Evolutionary conservation across 2,797 vertebrate genomes (phyloP).

Genomic region (Megaceryle alcyon): DNA sequence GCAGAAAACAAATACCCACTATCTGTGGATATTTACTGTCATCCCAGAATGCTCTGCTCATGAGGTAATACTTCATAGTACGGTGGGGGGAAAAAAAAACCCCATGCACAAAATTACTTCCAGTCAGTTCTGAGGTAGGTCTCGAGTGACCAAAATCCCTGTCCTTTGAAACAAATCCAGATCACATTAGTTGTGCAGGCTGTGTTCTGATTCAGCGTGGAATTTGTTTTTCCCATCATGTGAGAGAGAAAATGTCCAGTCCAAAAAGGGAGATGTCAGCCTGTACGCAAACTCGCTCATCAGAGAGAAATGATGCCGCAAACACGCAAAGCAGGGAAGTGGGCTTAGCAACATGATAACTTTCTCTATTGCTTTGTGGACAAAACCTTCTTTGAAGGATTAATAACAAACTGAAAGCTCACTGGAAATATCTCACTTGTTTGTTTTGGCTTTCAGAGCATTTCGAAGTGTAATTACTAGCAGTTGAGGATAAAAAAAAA

Average conservation of each 20-base stretch:
- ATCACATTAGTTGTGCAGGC: neutral
- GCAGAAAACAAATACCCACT: neutral
- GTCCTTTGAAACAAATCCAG: neutral
- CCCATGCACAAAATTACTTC: neutral
- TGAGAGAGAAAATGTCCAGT: neutral
- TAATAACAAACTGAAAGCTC: slow-evolving; percentile 9
- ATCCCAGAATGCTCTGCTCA: neutral
- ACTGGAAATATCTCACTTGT: slow-evolving; percentile 11
- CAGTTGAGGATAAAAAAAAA: neutral
- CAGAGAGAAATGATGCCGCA: neutral
- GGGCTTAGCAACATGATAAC: neutral
- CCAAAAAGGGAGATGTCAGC: slow-evolving; percentile 29
- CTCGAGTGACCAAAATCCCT: neutral
- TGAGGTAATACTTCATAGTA: neutral
- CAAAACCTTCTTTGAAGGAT: slow-evolving; percentile 8
- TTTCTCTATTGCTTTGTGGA: neutral
- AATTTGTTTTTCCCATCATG: slow-evolving; percentile 30
- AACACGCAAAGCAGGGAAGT: neutral
- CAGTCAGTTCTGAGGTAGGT: neutral
- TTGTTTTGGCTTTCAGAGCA: slow-evolving; percentile 55
- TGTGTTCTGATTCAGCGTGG: neutral
- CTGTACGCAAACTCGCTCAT: neutral
- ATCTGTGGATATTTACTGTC: neutral
- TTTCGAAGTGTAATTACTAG: neutral
- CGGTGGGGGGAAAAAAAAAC: neutral